Conservation (phyloP, 2,797 vertebrate genomes). For the Astyanax mexicanus region DNA sequence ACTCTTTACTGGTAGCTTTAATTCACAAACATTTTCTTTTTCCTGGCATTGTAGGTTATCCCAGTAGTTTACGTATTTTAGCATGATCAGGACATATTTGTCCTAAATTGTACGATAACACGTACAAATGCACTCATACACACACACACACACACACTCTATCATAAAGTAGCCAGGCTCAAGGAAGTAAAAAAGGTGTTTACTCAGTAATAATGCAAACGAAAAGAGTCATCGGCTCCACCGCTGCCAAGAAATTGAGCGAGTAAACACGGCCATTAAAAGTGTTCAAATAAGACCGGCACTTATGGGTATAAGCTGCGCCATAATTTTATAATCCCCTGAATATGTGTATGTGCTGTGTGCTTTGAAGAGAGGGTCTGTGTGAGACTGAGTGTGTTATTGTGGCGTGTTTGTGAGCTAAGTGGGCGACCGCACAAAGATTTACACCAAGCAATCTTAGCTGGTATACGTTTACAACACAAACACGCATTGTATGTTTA, state of each 20-base stretch:
- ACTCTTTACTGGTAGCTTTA: neutral
- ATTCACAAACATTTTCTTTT: neutral
- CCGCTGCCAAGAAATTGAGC: conserved; percentile 61
- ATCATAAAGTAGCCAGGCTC: conserved; percentile 54
- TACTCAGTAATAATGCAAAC: conserved; percentile 65
- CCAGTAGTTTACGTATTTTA: neutral
- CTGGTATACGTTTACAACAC: neutral
- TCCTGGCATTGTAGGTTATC: too few relatives aligned
- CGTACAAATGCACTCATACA: conserved; percentile 15
- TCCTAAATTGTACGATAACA: too few relatives aligned
- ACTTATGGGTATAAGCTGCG: conserved; percentile 52
- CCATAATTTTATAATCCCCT: conserved; percentile 53
- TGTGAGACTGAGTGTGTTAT: conserved; percentile 17
- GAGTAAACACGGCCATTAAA: conserved; percentile 69
- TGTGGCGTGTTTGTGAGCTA: conserved; percentile 33
- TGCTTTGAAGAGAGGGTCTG: conserved; percentile 32
- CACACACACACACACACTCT: conserved; percentile 31
- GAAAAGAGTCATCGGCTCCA: conserved; percentile 63
- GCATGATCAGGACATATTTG: neutral
- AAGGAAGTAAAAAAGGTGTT: conserved; percentile 63
- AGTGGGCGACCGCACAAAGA: conserved; percentile 16
- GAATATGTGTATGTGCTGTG: conserved; percentile 46
- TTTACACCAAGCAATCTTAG: neutral
- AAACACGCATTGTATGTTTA: neutral
- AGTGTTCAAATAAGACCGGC: conserved; percentile 61